Percentiles rank a stretch among this genome's conserved stretches.
These are phyloP conservation scores for Heliconius charithonia DNA, from an alignment of 2,888 invertebrate species.

Conservation along the genomic window DNA sequence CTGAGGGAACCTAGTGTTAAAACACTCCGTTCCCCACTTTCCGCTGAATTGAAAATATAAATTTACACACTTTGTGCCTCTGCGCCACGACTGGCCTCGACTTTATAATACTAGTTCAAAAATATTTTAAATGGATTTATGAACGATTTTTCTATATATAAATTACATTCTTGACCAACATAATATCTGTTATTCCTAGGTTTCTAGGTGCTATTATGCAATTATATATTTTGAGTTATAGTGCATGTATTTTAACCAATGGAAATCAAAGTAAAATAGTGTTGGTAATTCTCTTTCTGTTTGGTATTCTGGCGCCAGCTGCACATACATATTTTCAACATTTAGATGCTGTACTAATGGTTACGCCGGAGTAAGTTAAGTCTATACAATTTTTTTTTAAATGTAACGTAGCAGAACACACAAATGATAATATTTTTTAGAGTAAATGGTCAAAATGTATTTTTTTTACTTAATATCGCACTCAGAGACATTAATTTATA, in stretches of 20 bases:
- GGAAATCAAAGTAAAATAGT: conserved; percentile 44
- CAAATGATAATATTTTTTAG: too few species aligned
- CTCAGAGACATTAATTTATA: too few species aligned
- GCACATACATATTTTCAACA: conserved; percentile 57
- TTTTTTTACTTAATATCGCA: too few species aligned
- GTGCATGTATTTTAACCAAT: conserved; percentile 46
- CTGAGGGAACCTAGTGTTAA: too few species aligned
- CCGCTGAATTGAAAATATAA: too few species aligned
- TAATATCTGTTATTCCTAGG: conserved; percentile 51
- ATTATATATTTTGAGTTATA: conserved; percentile 47
- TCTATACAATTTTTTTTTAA: background rate
- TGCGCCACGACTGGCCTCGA: too few species aligned
- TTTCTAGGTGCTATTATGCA: conserved; percentile 61
- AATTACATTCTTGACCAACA: background rate
- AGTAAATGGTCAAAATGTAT: too few species aligned
- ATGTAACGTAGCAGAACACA: background rate
- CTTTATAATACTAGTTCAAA: background rate
- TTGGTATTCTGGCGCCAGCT: conserved; percentile 53
- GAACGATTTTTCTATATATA: too few species aligned
- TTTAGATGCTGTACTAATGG: conserved; percentile 54
- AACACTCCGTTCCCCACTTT: too few species aligned
- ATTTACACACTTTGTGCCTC: too few species aligned
- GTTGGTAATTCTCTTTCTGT: conserved; percentile 47
- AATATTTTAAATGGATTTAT: too few species aligned
- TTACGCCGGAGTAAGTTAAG: conserved; percentile 56